Base-by-base conservation (phyloP, 2,113 vertebrate species). In the Paramisgurnus dabryanus region DNA sequence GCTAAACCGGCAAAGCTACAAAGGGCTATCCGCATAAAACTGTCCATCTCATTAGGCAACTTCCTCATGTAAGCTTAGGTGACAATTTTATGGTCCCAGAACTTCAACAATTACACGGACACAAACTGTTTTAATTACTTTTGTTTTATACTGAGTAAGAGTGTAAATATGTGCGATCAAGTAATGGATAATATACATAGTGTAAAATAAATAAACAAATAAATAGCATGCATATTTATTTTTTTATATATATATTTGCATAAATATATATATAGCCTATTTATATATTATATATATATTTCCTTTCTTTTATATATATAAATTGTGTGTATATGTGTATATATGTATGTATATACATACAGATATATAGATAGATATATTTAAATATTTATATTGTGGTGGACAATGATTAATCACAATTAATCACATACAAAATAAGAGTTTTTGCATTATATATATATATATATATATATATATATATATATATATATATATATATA, bases 81-180 rank as follows among this genome's bases (percentile, higher is more conserved):
- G 94, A 96, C 94, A 95, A 96, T 95, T 96, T 96, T 96, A 98
- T 86, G 87, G 92, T 89, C 91, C 86, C 90, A 88, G 92, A 93
- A 93, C 90, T 91, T 91, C 77, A 89, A 89, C 94, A 93, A 93
- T 93, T 91, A 90, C 89, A 88, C 81, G 89, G 86, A 93, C 86
- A 66, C 84, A 84, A 85, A 90, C 87, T 71, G 84, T 87, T 94
- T 92, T 93, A 93, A 93, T 93, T 89, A 92, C 87, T 79, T 86
- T 64, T 49, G 65, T 87, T 86, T 88, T 70, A 84, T 73, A 80
- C 8, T 55, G 63, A 68, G 18, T 50, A 6, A 0, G 15, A 50
- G 77, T 57, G 13, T 60, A 70, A 63, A 68, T 64, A 55, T n/a
- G 39, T 49, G 47, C 34, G 47, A 63, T 40, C 41, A 11, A 47